These are phyloP conservation scores for Drosophila picticornis DNA, from an alignment of 2,888 invertebrate species.

Conservation along the genomic window DNA sequence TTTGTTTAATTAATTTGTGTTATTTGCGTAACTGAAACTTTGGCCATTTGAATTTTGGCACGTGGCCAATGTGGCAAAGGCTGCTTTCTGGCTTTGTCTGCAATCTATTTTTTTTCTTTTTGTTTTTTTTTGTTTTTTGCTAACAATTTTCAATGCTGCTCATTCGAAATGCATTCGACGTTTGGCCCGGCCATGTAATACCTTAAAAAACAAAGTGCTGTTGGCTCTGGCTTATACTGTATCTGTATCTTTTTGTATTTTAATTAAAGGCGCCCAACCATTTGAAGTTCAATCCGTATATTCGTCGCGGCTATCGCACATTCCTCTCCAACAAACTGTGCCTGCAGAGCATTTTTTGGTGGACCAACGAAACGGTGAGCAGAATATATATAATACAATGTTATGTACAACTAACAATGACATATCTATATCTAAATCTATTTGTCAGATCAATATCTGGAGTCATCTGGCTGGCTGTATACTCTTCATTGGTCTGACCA, in stretches of 20 bases:
- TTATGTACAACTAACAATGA: not conserved
- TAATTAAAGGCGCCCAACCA: constrained; percentile 91
- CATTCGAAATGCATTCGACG: constrained; percentile 39
- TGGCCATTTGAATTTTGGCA: constrained; percentile 55
- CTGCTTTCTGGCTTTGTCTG: constrained; percentile 21
- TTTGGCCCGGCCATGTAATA: constrained; percentile 36
- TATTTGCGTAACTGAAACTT: constrained; percentile 50
- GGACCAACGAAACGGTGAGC: constrained; percentile 95
- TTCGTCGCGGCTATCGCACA: constrained; percentile 93
- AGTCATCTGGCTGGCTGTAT: constrained; percentile 95
- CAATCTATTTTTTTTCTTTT: constrained; percentile 4
- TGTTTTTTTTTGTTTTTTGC: constrained; percentile 10
- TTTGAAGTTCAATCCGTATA: constrained; percentile 94
- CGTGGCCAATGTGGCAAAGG: constrained; percentile 47
- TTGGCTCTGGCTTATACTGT: not conserved
- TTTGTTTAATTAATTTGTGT: constrained; percentile 33
- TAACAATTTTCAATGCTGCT: constrained; percentile 42
- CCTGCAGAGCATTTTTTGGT: constrained; percentile 96
- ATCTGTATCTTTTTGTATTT: constrained; percentile 11
- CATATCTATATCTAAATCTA: not conserved
- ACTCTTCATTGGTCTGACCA: constrained; percentile 92
- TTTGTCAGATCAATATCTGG: constrained; percentile 94
- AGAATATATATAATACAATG: not conserved
- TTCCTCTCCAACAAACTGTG: constrained; percentile 93
- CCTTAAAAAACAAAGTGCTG: constrained; percentile 18